Base-by-base conservation (phyloP, 1,140 invertebrate genomes). In the Drosophila ohnishii region DNA sequence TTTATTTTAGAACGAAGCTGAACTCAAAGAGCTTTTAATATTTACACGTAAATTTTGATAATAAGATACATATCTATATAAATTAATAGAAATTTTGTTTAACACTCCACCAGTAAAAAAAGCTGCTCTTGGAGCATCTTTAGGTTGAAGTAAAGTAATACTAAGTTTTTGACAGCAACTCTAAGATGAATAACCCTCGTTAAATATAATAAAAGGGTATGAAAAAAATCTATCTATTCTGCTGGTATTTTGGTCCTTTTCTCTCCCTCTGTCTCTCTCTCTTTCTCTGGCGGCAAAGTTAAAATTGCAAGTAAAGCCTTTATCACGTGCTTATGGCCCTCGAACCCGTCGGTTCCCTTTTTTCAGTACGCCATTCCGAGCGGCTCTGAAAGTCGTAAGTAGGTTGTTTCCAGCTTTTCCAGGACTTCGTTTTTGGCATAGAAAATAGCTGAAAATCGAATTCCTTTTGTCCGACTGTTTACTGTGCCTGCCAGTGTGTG, bases 291-390 rank as follows among this genome's bases (percentile, higher is more conserved):
- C 62, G 59, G 56, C 72, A 70, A 79, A 87, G 84, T 80, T 86
- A 77, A 87, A 86, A 86, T 88, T 83, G 84, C 75, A 73, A 88
- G 84, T 77, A 87, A 87, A 70, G 83, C 84, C 79, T 86, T 87
- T 87, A 88, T 83, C 84, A 86, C 83, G 84, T 86, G 84, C 81
- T 87, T 80, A 86, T 77, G 64, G 63, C 50, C 65, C 47, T 34
- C 11, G 30, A 44, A 30, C 28, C 40, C 48, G 22, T 14, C 19
- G 32, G 7, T 22, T 44, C 14, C 37, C 28, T 48, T 16, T 40
- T 50, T 30, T 35, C 48, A 13, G 32, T 34, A 40, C 39, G 39
- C 56, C 10, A 44, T 47, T 61, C 32, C 42, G n/a, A 66, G 32
- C 47, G 42, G 32, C 39, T 56, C 42, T 50, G 58, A 34, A 76